Evolutionary conservation across 2,797 vertebrate species (phyloP), one percentile per base, ranked within the genome.

Genomic region (Podarcis lilfordi): DNA sequence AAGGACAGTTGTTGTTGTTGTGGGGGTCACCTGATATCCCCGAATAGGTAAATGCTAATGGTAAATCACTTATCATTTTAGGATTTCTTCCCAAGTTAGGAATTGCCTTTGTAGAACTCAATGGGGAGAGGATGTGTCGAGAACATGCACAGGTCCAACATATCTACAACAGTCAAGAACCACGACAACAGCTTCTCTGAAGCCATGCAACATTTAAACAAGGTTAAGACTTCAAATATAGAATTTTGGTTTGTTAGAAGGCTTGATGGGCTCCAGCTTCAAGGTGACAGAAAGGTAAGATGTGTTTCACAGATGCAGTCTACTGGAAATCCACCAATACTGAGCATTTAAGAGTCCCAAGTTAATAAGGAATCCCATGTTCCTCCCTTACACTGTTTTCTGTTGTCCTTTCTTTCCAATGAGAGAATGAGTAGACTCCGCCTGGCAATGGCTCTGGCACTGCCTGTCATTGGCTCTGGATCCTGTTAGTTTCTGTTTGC

Each of bases 321-420:
- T 96, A 96, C 95, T 95, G 94, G 96, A 96, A 97, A 89, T 81
- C 96, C 96, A 96, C 94, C 95, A 94, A 96, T 95, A 96, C 95
- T 90, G 94, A 97, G 94, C 95, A 96, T 93, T 95, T 94, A 29
- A 95, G 81, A 97, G 96, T 97, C 96, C 96, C 96, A 96, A 96
- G 94, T 97, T 93, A 96, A 94, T 86, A 90, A 87, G 92, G 89
- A 92, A 94, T 95, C 95, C 93, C 91, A 93, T 94, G 91, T 55
- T 55, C 50, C 89, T 95, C 89, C 96, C 96, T 95, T 98, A 99
- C 88, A 98, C 98, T 91, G 98, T 99, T 96, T 99, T 99, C 98
- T 99, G 99, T 95, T 99, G 99, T 93, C 98, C 98, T 97, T 99
- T 99, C 98, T 99, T 99, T 88, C 99, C 99, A 91, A 99, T 99